These are phyloP conservation scores for Folsomia candida DNA, from an alignment of 2,888 invertebrate genomes.

Conservation along the genomic window DNA sequence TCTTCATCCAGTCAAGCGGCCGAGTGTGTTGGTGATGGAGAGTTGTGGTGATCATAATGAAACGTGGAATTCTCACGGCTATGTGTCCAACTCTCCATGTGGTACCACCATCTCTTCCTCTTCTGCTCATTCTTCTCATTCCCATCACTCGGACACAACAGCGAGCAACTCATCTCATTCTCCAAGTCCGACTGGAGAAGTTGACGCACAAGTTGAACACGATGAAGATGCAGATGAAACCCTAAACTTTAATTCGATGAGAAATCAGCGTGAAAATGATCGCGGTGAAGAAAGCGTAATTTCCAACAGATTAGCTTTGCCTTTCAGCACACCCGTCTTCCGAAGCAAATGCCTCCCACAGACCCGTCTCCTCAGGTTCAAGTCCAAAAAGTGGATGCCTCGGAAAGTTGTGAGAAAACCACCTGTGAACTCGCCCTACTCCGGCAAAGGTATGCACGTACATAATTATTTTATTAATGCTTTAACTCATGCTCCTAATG, in stretches of 20 bases:
- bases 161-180: background rate
- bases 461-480: background rate
- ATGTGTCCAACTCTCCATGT: constrained; percentile 33
- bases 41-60: constrained; percentile 24
- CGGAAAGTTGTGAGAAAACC: constrained; percentile 42
- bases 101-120: constrained; percentile 13
- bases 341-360: background rate
- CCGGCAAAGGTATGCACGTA: constrained; percentile 40
- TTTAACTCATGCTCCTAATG: too few relatives aligned
- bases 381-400: constrained; percentile 22
- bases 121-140: background rate
- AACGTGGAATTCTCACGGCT: constrained; percentile 46
- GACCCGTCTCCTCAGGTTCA: constrained; percentile 10
- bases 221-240: constrained; percentile 6
- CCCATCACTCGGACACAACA: background rate
- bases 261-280: constrained; percentile 30
- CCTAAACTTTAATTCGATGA: background rate
- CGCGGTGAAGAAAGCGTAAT: constrained; percentile 26
- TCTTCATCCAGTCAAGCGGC: background rate
- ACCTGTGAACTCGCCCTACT: constrained; percentile 44
- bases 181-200: background rate
- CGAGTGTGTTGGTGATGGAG: background rate
- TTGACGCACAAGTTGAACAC: background rate
- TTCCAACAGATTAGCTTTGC: constrained; percentile 21
- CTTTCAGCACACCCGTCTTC: constrained; percentile 34